Base-by-base conservation (phyloP, 2,113 vertebrate genomes). In the Dromaius novaehollandiae region DNA sequence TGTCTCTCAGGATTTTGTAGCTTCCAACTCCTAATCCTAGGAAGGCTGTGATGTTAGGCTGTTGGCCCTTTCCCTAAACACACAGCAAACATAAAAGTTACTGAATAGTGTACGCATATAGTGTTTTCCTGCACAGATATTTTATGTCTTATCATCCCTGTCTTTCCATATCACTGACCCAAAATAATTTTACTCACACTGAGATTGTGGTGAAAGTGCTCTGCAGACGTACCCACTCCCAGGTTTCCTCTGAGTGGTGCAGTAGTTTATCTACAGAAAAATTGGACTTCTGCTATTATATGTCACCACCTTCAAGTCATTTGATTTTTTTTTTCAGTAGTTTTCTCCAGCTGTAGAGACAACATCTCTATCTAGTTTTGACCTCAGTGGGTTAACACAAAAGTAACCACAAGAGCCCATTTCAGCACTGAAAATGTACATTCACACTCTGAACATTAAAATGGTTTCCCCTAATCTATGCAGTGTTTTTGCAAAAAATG, bases 361-460 rank as follows among this genome's bases (percentile, higher is more conserved):
- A 1, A 80, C 15, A 68, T 55, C 56, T 94, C 22, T 36, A 15
- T 53, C 34, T 30, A 89, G 66, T 79, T 77, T 91, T 71, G 63
- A 65, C 40, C 24, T 51, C 50, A 76, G 69, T 48, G 71, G 17
- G 24, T 51, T 93, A 73, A 93, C 36, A 80, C n/a, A 82, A 58
- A 53, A 56, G 15, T 76, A 89, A 81, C 61, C 21, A 64, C 46
- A 81, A 86, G 36, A 87, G 90, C 13, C 16, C 30, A 24, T 69
- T 94, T 89, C 76, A 93, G 79, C 42, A 82, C 21, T 22, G 42
- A 68, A 94, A 92, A 79, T 40, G 11, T 91, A 82, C 79, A 89
- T 73, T 88, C 58, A 70, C 13, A 4, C 14, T 51, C 78, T 51
- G 81, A 92, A 89, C 6, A 44, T 14, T 34, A 26, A 56, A 91